phyloP scores from a whole-genome alignment of 2,113 vertebrate genomes.

The Microtus pennsylvanicus region DNA sequence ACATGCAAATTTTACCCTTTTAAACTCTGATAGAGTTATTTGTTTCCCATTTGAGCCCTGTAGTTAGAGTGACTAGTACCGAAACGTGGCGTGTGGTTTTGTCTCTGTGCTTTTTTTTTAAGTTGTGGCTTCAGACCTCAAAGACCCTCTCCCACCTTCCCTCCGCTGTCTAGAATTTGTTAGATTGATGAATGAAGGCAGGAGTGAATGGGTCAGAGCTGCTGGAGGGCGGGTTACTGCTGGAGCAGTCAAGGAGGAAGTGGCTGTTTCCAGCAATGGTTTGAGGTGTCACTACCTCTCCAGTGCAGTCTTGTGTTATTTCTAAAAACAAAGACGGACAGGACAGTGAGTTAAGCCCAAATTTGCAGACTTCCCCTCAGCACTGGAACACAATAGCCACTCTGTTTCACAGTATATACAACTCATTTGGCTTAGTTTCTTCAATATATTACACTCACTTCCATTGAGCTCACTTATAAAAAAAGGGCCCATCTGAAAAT shows the following conservation, averaged over 20 bases:
- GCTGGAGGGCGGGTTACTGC: not conserved
- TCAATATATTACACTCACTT: conserved; percentile 48
- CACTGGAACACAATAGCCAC: conserved; percentile 28
- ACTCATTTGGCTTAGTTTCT: conserved; percentile 59
- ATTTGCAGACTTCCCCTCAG: not conserved
- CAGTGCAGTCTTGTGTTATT: conserved; percentile 37
- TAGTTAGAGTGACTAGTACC: not conserved
- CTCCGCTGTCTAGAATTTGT: not conserved
- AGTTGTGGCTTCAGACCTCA: not conserved
- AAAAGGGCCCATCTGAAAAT: conserved; percentile 27
- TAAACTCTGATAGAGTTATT: not conserved
- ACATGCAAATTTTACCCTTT: not conserved
- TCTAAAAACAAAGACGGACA: conserved; percentile 57
- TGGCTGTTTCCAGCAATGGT: conserved; percentile 11
- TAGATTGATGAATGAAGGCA: not conserved
- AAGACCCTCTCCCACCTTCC: not conserved
- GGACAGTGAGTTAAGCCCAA: conserved; percentile 41
- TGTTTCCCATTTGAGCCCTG: not conserved
- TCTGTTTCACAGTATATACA: conserved; percentile 61
- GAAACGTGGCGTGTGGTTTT: not conserved
- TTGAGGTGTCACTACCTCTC: conserved; percentile 20
- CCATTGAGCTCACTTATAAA: conserved; percentile 31
- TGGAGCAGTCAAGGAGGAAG: not conserved
- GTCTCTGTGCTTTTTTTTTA: not conserved
- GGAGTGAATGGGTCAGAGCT: conserved; percentile 4